A percentile compares a stretch with the other conserved stretches of the same genome.
Conservation (phyloP, 1,140 invertebrate species). For the Galendromus occidentalis region DNA sequence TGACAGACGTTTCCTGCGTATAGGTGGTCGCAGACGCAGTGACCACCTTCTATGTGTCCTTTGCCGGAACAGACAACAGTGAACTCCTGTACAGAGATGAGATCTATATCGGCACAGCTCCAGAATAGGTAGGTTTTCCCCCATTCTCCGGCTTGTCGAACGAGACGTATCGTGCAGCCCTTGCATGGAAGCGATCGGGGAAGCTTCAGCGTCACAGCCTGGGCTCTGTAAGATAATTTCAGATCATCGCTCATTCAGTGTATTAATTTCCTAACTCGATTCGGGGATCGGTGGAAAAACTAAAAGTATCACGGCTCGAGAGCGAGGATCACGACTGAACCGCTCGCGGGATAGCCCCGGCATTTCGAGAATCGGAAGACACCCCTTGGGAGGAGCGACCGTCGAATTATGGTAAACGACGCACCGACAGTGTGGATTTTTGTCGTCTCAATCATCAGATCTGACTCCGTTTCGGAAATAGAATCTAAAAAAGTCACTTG, state of each 20-base stretch:
- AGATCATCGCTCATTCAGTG: neutral
- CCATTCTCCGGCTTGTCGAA: slow-evolving; percentile 76
- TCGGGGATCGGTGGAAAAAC: too few relatives aligned
- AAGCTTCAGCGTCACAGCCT: slow-evolving; percentile 51
- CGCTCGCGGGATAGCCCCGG: too few relatives aligned
- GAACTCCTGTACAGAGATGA: slow-evolving; percentile 42
- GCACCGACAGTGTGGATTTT: too few relatives aligned
- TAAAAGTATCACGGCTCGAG: too few relatives aligned
- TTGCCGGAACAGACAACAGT: slow-evolving; percentile 59
- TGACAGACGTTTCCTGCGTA: slow-evolving; percentile 61
- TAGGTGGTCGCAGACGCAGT: slow-evolving; percentile 45
- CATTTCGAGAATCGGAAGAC: too few relatives aligned
- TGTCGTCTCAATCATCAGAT: too few relatives aligned
- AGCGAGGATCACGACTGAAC: too few relatives aligned
- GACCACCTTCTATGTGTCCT: slow-evolving; percentile 47
- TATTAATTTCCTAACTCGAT: neutral
- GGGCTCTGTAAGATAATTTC: slow-evolving; percentile 40
- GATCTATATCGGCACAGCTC: slow-evolving; percentile 86
- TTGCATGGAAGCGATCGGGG: slow-evolving; percentile 59
- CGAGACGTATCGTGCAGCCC: slow-evolving; percentile 68
- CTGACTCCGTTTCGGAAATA: too few relatives aligned
- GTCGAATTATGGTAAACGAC: too few relatives aligned
- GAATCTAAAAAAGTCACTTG: too few relatives aligned
- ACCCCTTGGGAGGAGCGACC: too few relatives aligned
- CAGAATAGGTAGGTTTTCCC: slow-evolving; percentile 61